Evolutionary conservation across 2,113 vertebrate species (phyloP).

Genomic region (Ceyx margarethae): DNA sequence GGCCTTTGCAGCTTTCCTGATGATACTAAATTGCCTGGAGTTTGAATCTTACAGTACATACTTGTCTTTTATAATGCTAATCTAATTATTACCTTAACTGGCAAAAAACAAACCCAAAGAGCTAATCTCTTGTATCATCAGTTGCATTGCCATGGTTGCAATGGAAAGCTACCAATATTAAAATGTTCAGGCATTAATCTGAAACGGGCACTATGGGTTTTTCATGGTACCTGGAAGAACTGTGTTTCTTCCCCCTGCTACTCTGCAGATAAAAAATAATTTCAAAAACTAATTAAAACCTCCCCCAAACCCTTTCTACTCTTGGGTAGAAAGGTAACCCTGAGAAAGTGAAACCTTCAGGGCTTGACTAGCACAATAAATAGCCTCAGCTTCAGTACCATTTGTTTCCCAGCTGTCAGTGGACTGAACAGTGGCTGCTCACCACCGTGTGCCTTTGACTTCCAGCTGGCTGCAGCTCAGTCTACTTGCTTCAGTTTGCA

Average conservation of each 20-base stretch:
- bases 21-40: rapidly evolving
- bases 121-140: rapidly evolving
- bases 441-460: background rate
- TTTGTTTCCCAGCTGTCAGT: constrained; percentile 3
- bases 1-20: background rate
- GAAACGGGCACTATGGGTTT: background rate
- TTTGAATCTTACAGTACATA: rapidly evolving
- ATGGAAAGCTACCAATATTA: background rate
- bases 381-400: background rate
- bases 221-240: background rate
- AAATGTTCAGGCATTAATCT: background rate
- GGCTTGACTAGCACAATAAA: background rate
- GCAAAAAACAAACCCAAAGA: background rate
- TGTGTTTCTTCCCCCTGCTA: background rate
- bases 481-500: constrained; percentile 1
- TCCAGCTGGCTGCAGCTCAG: constrained; percentile 2
- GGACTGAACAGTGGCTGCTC: background rate
- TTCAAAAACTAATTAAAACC: too few species aligned
- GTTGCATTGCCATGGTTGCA: background rate
- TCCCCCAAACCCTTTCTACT: background rate
- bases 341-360: background rate
- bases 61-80: background rate
- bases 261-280: background rate
- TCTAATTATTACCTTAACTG: background rate
- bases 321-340: background rate